These are phyloP conservation scores for Heptranchias perlo DNA, from an alignment of 2,113 vertebrate genomes.

Conservation along the genomic window DNA sequence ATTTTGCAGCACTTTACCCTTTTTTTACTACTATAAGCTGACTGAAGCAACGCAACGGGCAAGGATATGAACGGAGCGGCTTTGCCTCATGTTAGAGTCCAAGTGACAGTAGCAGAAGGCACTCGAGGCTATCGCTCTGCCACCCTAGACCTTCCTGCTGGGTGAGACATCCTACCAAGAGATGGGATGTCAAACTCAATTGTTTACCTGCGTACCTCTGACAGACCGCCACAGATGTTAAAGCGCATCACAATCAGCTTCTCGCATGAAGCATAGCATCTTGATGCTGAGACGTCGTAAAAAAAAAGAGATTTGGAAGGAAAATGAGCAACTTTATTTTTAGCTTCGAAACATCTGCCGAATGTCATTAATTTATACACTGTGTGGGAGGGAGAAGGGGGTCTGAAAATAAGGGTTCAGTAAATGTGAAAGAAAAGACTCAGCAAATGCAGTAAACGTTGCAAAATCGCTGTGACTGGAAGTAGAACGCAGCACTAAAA, in stretches of 20 bases:
- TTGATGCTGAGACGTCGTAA: not conserved
- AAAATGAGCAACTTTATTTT: not conserved
- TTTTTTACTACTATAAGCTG: no score
- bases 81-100: no score
- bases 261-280: not conserved
- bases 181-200: not conserved
- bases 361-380: not conserved
- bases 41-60: no score
- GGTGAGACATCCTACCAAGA: no score
- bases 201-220: not conserved
- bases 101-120: no score
- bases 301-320: not conserved
- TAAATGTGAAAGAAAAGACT: not conserved
- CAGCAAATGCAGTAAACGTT: not conserved
- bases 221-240: not conserved
- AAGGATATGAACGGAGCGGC: no score
- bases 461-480: not conserved
- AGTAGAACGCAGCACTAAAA: not conserved
- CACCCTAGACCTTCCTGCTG: no score
- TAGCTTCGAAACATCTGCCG: not conserved
- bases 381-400: not conserved
- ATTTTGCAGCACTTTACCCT: no score
- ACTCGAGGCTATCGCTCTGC: no score
- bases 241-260: not conserved
- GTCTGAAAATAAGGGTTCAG: not conserved